Percentiles rank a stretch among this genome's conserved stretches.
phyloP scores from a whole-genome alignment of 2,888 invertebrate species.

The Corbicula japonica region DNA sequence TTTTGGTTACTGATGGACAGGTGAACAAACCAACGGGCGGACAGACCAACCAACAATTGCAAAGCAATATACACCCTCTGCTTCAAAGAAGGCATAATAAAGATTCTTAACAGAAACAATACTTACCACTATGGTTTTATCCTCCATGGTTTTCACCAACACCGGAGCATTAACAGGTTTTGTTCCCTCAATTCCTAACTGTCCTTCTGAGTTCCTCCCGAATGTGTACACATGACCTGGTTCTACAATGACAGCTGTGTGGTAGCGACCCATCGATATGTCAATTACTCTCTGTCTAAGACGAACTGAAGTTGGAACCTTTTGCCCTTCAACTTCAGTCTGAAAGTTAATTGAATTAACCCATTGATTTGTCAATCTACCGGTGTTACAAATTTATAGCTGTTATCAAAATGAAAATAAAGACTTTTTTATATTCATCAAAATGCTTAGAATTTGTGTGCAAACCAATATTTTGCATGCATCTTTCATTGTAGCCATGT shows the following conservation, averaged over 20 bases:
- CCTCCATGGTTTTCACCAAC: conserved; percentile 87
- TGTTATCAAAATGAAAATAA: no score
- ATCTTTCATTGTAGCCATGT: no score
- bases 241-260: conserved; percentile 90
- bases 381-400: no score
- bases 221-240: conserved; percentile 90
- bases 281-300: conserved; percentile 89
- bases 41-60: no score
- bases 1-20: no score
- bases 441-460: no score
- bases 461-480: no score
- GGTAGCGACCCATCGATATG: conserved; percentile 89
- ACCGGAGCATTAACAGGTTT: conserved; percentile 85
- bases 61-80: no score
- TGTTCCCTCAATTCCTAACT: conserved; percentile 88
- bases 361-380: no score
- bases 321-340: conserved; percentile 87
- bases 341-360: no score
- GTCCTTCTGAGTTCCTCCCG: conserved; percentile 90
- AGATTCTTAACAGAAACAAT: neutral
- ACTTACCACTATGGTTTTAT: conserved; percentile 85
- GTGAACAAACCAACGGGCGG: no score
- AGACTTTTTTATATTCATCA: no score
- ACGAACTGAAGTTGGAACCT: conserved; percentile 87
- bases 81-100: neutral